Percentiles rank a stretch among this genome's conserved stretches.
phyloP scores from a whole-genome alignment of 2,797 vertebrate species.

The Rhodeus uyekii region DNA sequence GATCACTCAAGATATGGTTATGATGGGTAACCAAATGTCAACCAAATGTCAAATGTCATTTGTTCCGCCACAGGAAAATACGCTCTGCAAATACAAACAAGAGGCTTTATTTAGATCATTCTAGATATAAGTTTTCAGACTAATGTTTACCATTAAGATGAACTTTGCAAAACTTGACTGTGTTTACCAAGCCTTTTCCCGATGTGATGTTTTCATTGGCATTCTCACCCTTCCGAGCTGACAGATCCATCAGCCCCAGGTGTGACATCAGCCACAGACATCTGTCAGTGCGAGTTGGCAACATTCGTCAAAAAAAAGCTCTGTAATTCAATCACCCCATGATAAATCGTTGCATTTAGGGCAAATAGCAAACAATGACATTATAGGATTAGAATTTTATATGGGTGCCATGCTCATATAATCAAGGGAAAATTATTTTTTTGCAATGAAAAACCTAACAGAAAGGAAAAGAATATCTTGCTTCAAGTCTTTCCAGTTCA shows the following conservation, averaged over 20 bases:
- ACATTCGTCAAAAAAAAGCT: conserved; percentile 39
- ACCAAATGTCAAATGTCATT: conserved; percentile 31
- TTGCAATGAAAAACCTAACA: not conserved
- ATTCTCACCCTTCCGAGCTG: conserved; percentile 56
- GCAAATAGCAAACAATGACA: conserved; percentile 65
- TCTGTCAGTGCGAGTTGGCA: conserved; percentile 46
- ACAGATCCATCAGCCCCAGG: conserved; percentile 50
- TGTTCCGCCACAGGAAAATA: not conserved
- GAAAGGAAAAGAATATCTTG: conserved; percentile 3
- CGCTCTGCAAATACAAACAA: not conserved
- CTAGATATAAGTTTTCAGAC: not conserved
- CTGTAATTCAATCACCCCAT: conserved; percentile 52
- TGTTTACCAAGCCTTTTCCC: conserved; percentile 37
- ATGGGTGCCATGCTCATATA: not conserved
- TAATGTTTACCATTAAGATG: not conserved
- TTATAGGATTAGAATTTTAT: conserved; percentile 57
- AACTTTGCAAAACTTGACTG: conserved; percentile 40
- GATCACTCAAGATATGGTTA: not conserved
- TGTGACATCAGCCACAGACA: conserved; percentile 61
- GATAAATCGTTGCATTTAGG: conserved; percentile 68
- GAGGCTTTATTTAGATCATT: conserved; percentile 15
- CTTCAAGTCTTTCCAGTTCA: not conserved
- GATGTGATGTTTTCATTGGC: conserved; percentile 58
- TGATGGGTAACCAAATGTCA: too few species aligned
- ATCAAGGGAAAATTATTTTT: conserved; percentile 12